These are phyloP conservation scores for Flexamia atlantica DNA, from an alignment of 2,888 invertebrate genomes.

Conservation along the genomic window DNA sequence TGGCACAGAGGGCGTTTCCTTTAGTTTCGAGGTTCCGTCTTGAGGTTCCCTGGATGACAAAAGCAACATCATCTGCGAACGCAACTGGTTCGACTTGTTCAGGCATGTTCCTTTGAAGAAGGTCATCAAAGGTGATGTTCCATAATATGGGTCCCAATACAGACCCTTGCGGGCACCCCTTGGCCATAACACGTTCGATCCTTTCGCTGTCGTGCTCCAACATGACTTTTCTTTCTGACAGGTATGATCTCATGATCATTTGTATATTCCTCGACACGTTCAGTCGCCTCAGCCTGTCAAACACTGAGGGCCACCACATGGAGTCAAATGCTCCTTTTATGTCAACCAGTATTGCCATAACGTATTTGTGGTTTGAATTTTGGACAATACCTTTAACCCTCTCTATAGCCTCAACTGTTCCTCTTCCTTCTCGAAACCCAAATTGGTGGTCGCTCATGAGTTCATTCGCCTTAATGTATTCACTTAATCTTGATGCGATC, in stretches of 20 bases:
- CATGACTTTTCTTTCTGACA: not conserved
- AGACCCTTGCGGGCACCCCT: not conserved
- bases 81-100: not conserved
- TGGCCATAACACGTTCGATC: not conserved
- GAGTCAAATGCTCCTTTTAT: constrained; percentile 35
- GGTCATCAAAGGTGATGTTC: constrained; percentile 9
- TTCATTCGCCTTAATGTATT: not conserved
- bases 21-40: not conserved
- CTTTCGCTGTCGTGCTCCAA: not conserved
- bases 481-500: constrained; percentile 5
- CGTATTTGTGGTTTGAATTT: not conserved
- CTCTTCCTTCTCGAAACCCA: constrained; percentile 59
- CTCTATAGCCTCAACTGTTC: not conserved
- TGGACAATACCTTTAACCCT: not conserved
- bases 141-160: not conserved
- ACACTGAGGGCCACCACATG: not conserved
- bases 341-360: not conserved
- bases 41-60: not conserved
- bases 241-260: no score
- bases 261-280: no score
- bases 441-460: constrained; percentile 57
- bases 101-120: not conserved
- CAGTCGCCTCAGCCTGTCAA: not conserved
- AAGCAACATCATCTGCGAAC: constrained; percentile 12
- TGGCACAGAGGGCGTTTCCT: not conserved